These are phyloP conservation scores for Myotis myotis DNA, from an alignment of 2,797 vertebrate genomes.

Conservation along the genomic window DNA sequence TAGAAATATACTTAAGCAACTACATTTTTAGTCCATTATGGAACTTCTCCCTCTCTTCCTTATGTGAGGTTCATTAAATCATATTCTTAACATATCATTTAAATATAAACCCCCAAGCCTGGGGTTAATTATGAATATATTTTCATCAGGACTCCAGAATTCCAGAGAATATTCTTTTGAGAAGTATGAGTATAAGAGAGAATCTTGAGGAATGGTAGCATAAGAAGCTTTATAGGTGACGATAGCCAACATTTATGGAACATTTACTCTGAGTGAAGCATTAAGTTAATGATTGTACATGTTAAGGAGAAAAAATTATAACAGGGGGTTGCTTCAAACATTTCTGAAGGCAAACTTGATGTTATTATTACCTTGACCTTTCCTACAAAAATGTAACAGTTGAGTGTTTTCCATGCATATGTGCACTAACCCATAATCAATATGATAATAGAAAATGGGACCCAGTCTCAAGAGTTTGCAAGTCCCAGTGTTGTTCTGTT, in stretches of 20 bases:
- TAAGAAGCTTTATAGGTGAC: slow-evolving; percentile 9
- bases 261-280: slow-evolving; percentile 18
- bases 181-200: background rate
- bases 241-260: background rate
- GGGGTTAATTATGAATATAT: slow-evolving; percentile 34
- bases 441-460: background rate
- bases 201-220: background rate
- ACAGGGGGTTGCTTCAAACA: background rate
- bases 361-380: background rate
- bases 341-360: background rate
- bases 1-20: slow-evolving; percentile 9
- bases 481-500: background rate
- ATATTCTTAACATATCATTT: background rate
- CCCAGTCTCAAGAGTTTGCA: background rate
- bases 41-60: background rate
- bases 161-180: background rate
- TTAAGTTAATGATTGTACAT: background rate
- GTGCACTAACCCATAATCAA: background rate
- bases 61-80: slow-evolving; percentile 11
- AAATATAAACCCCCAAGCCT: background rate
- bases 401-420: background rate
- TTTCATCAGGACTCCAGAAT: slow-evolving; percentile 28
- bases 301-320: slow-evolving; percentile 8
- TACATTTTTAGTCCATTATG: slow-evolving; percentile 5
- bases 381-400: background rate